Base-by-base conservation (phyloP, 2,113 vertebrate genomes). In the Ciconia stormi region DNA sequence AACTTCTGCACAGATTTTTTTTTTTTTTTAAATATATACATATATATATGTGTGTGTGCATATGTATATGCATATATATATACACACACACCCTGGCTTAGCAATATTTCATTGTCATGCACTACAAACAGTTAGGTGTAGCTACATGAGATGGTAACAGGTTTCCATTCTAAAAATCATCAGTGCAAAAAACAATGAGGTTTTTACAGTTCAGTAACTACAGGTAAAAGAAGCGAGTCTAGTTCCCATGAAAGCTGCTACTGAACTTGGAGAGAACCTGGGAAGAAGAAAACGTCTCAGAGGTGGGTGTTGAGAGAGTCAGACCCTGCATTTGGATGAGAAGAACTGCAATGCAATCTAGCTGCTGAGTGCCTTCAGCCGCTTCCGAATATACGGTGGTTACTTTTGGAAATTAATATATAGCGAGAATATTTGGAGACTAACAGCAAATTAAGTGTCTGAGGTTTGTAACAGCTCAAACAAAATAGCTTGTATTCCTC, bases 111-210 rank as follows among this genome's bases (percentile, higher is more conserved):
- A 61, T 91, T 96, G 95, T 97, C 98, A 98, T 98, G 98, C 98
- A 97, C 98, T 97, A 98, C 97, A 98, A 91, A 96, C 74, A 89
- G 95, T 27, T 74, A 94, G 94, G 97, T 97, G 97, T 96, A 97
- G 98, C 98, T 96, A 98, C 95, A 98, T 98, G 97, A 98, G 98
- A 98, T 97, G 98, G 98, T 96, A 97, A 98, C 89, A 97, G 93
- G 97, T 97, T 97, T 98, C 98, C 97, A 96, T 98, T 97, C 97
- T 97, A 98, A 98, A 98, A 96, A 96, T 97, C 86, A 97, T 98
- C 98, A 99, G 99, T 99, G 99, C 99, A 98, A 98, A 99, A 96
- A 98, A 99, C 98, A 98, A 98, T 98, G 98, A 99, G 99, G 99
- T 99, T 97, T 97, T 98, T 95, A 98, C 98, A 98, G 99, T 98